These are phyloP conservation scores for Speoplatyrhinus poulsoni DNA, from an alignment of 2,113 vertebrate genomes.

Conservation along the genomic window DNA sequence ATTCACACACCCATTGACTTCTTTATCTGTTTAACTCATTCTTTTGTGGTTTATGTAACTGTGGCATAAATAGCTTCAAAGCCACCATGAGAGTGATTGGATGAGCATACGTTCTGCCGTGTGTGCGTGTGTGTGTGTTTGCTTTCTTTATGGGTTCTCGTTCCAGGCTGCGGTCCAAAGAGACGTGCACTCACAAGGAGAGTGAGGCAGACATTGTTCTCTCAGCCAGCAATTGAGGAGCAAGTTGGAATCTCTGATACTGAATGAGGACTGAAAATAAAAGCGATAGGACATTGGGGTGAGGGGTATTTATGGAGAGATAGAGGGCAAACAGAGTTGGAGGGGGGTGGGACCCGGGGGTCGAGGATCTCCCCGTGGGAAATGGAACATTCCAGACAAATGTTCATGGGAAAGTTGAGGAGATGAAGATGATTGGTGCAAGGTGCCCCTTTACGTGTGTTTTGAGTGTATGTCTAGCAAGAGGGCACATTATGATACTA, in stretches of 20 bases:
- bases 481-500: background rate
- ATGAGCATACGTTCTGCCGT: slow-evolving; percentile 46
- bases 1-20: slow-evolving; percentile 26
- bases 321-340: slow-evolving; percentile 59
- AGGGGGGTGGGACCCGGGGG: slow-evolving; percentile 33
- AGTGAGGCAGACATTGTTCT: slow-evolving; percentile 66
- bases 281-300: slow-evolving; percentile 67
- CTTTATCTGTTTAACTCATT: slow-evolving; percentile 43
- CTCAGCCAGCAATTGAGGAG: slow-evolving; percentile 21
- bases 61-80: slow-evolving; percentile 68
- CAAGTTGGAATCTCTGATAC: slow-evolving; percentile 32
- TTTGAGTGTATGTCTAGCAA: slow-evolving; percentile 34
- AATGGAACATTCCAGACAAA: slow-evolving; percentile 55
- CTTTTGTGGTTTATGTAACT: slow-evolving; percentile 63
- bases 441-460: slow-evolving; percentile 45
- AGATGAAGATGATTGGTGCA: slow-evolving; percentile 64
- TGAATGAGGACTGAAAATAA: slow-evolving; percentile 63
- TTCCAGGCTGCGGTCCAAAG: slow-evolving; percentile 63
- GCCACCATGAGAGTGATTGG: slow-evolving; percentile 64
- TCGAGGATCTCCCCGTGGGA: slow-evolving; percentile 51
- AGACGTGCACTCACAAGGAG: slow-evolving; percentile 44
- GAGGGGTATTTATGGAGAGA: slow-evolving; percentile 8
- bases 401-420: slow-evolving; percentile 46
- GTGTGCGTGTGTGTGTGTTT: background rate
- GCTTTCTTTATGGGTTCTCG: slow-evolving; percentile 52